phyloP scores from a whole-genome alignment of 2,888 invertebrate genomes.

The Habrosyne pyritoides region DNA sequence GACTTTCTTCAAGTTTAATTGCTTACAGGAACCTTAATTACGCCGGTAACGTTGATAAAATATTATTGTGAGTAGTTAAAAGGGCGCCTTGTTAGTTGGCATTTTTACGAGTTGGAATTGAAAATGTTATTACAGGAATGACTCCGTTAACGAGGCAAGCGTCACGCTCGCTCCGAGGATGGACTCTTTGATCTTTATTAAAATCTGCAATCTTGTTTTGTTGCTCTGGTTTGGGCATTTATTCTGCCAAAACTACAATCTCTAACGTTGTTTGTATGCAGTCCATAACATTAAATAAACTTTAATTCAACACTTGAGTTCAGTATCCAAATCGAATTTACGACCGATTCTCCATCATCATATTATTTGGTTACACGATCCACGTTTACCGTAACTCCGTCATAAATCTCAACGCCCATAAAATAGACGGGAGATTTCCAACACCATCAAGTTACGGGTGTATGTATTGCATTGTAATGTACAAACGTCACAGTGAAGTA shows the following conservation, averaged over 20 bases:
- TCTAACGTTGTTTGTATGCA: neutral
- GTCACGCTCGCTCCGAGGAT: constrained; percentile 15
- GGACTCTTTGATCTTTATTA: constrained; percentile 7
- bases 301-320: no score
- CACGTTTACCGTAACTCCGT: neutral
- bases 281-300: no score
- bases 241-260: neutral
- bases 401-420: neutral
- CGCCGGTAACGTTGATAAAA: constrained; percentile 1
- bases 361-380: neutral
- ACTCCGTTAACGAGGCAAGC: constrained; percentile 34
- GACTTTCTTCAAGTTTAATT: constrained; percentile 6
- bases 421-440: neutral
- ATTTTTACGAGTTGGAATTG: constrained; percentile 27
- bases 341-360: neutral
- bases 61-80: constrained; percentile 13
- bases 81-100: constrained; percentile 31
- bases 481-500: neutral
- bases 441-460: neutral
- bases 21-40: neutral
- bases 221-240: neutral
- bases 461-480: neutral
- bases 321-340: neutral
- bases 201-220: neutral
- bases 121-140: constrained; percentile 35